Evolutionary conservation across 2,113 vertebrate species (phyloP), one percentile per base, ranked within the genome.

Genomic region (Chitala chitala): DNA sequence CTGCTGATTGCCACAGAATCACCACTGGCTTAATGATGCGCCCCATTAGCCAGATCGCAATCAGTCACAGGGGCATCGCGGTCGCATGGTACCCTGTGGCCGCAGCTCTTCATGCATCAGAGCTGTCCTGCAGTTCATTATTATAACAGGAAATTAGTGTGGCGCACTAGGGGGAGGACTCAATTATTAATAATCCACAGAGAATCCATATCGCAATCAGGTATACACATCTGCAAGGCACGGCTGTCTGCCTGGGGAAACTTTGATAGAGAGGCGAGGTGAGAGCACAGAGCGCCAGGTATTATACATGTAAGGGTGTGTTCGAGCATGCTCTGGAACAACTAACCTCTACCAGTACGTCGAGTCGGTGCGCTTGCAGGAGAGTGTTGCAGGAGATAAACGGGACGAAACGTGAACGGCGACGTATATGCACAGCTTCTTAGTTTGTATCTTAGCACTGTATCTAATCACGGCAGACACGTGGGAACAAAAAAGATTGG

Each of bases 41-140:
- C 5, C 46, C 59, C 72, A 74, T 74, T 74, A 74, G 61, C 61
- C 7, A 50, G 72, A 66, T 38, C 44, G 61, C 61, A 74, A 54
- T 74, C 72, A 24, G 61, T 42, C 72, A 65, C 46, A 13, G 17
- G 24, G 48, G 59, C 24, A 9, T 44, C 46, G 7, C 36, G 13
- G 13, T 66, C 72, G 3, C 7, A 8, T 3, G 36, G 8, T 26
- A n/a, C 2, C 40, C 33, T 5, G 4, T 15, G 15, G 24, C 4
- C 65, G 24, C 42, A 6, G 10, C 4, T 9, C 40, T 1, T 36
- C 70, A 22, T 72, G 70, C 33, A 72, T 72, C 70, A 22, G 51
- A 6, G 51, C 36, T 40, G 70, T 24, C 54, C 38, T 9, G 2
- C 36, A 72, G 54, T 61, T 61, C 71, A 61, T 72, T 61, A 58